Evolutionary conservation across 2,888 invertebrate species (phyloP).

Genomic region (Cyclophora punctaria): DNA sequence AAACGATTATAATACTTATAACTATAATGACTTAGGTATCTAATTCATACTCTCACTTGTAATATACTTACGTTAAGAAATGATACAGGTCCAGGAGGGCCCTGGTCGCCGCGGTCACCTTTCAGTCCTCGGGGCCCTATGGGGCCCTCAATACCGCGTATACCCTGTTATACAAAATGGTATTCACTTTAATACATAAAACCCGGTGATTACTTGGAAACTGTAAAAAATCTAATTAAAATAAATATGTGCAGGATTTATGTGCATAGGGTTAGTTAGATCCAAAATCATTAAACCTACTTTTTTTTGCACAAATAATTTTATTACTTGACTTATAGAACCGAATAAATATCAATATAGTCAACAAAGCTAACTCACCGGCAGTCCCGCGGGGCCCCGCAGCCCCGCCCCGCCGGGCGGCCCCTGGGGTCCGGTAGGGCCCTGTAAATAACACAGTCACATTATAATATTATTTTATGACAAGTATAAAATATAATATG

Average conservation of each 20-base stretch:
- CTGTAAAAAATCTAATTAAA: no score
- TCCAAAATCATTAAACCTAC: no score
- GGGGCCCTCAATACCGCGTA: slow-evolving; percentile 42
- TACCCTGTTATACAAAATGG: slow-evolving; percentile 31
- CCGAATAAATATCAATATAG: background rate
- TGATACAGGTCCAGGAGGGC: slow-evolving; percentile 43
- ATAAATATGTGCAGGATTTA: no score
- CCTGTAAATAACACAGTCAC: slow-evolving; percentile 30
- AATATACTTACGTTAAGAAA: slow-evolving; percentile 38
- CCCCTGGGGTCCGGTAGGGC: slow-evolving; percentile 66
- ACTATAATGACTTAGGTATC: no score
- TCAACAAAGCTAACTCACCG: slow-evolving; percentile 30
- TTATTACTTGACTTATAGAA: no score
- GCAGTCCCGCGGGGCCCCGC: slow-evolving; percentile 63
- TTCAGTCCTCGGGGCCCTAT: slow-evolving; percentile 36
- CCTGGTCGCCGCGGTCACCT: slow-evolving; percentile 62
- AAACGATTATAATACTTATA: no score
- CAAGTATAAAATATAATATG: no score
- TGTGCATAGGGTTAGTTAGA: no score
- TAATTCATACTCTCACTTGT: background rate
- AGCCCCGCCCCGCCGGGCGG: slow-evolving; percentile 58
- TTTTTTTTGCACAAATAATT: no score
- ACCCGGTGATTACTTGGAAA: no score
- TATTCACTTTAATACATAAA: background rate
- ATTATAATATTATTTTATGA: no score